Conservation (phyloP, 2,888 invertebrate species). For the Lochmaea capreae region DNA sequence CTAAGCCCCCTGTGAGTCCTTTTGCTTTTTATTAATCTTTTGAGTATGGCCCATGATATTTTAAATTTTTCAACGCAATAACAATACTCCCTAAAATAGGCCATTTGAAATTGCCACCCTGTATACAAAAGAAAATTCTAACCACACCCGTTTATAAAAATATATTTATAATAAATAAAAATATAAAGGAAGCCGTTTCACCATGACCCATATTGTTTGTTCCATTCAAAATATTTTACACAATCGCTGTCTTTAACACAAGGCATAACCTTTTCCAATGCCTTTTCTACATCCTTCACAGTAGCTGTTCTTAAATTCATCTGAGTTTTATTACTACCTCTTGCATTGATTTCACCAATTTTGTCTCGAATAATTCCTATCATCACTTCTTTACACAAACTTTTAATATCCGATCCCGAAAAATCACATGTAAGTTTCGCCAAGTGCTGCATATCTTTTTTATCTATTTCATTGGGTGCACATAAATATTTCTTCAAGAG, state of each 20-base stretch:
- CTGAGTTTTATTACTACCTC: constrained; percentile 46
- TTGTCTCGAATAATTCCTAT: constrained; percentile 80
- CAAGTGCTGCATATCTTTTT: constrained; percentile 64
- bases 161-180: not conserved
- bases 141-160: too few relatives aligned
- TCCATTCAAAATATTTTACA: constrained; percentile 74
- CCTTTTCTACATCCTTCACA: constrained; percentile 54
- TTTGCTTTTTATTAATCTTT: too few relatives aligned
- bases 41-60: too few relatives aligned
- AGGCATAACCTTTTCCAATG: constrained; percentile 68
- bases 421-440: constrained; percentile 77
- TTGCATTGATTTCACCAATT: constrained; percentile 46
- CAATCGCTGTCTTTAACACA: constrained; percentile 69
- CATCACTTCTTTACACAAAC: constrained; percentile 89
- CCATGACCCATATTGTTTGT: constrained; percentile 69
- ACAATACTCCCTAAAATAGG: too few relatives aligned
- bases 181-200: constrained; percentile 18
- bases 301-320: constrained; percentile 66
- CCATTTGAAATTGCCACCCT: too few relatives aligned
- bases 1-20: too few relatives aligned
- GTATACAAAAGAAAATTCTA: too few relatives aligned
- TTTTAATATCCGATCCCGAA: constrained; percentile 89
- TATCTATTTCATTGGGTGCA: constrained; percentile 56
- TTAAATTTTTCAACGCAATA: too few relatives aligned
- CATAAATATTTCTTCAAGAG: constrained; percentile 76